phyloP scores from a whole-genome alignment of 2,888 invertebrate genomes.

The Drosophila monieri region DNA sequence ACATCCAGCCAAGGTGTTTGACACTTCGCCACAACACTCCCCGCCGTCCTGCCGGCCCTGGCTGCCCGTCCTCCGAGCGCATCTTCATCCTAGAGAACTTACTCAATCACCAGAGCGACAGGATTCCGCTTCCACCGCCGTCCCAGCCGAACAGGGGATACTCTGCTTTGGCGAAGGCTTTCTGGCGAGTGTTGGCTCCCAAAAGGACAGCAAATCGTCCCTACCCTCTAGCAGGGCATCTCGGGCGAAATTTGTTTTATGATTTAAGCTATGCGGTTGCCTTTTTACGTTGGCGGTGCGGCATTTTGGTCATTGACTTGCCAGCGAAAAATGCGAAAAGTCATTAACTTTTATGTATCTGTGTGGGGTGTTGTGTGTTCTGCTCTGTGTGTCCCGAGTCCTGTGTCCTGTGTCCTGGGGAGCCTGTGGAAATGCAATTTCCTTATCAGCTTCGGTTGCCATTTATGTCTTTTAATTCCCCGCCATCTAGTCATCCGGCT shows the following conservation, averaged over 20 bases:
- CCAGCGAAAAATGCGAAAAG: slow-evolving; percentile 60
- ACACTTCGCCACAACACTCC: slow-evolving; percentile 57
- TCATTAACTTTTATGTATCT: slow-evolving; percentile 64
- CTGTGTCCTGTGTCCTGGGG: neutral
- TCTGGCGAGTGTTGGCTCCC: neutral
- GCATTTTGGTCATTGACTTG: slow-evolving; percentile 63
- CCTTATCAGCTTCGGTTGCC: slow-evolving; percentile 57
- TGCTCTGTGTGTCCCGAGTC: neutral
- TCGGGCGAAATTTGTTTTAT: slow-evolving; percentile 55
- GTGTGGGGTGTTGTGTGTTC: neutral
- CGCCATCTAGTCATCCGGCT: slow-evolving; percentile 4
- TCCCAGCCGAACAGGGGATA: neutral
- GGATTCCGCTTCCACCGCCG: neutral
- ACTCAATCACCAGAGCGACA: slow-evolving; percentile 30
- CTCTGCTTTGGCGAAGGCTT: neutral
- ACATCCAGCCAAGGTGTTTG: slow-evolving; percentile 61
- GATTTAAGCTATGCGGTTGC: slow-evolving; percentile 49
- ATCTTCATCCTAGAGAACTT: slow-evolving; percentile 18
- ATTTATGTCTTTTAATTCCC: slow-evolving; percentile 29
- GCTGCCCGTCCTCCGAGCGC: neutral
- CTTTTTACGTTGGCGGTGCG: slow-evolving; percentile 48
- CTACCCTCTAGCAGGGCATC: slow-evolving; percentile 15
- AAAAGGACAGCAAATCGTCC: neutral
- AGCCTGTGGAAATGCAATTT: slow-evolving; percentile 62
- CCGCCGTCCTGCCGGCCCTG: slow-evolving; percentile 1